Percentiles rank a stretch among this genome's conserved stretches.
These are phyloP conservation scores for Alcedo atthis DNA, from an alignment of 2,797 vertebrate species.

Conservation along the genomic window DNA sequence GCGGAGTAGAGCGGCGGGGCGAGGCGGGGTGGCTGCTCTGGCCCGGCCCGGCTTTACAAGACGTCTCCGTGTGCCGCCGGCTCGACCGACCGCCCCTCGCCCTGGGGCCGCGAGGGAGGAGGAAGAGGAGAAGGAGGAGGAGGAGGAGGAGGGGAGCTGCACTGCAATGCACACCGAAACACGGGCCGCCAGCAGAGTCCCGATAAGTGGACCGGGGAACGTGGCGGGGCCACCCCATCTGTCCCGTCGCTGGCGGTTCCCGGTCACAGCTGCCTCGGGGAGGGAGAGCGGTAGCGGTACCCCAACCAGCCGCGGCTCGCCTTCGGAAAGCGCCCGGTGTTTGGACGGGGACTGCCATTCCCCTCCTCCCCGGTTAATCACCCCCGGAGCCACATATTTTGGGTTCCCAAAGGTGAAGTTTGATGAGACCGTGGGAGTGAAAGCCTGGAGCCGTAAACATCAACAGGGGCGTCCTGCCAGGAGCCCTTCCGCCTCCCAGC, in stretches of 20 bases:
- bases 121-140: no score
- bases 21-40: neutral
- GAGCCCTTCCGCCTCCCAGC: neutral
- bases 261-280: neutral
- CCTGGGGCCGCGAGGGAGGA: neutral
- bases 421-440: neutral
- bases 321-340: neutral
- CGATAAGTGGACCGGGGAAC: neutral
- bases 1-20: no score
- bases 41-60: neutral
- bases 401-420: neutral
- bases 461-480: neutral
- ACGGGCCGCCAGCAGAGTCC: no score
- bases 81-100: neutral
- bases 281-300: neutral
- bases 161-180: neutral
- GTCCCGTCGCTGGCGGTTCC: neutral
- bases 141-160: neutral
- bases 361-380: neutral
- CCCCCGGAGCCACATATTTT: fast-evolving
- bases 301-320: fast-evolving
- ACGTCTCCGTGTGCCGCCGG: neutral
- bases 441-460: fast-evolving
- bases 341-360: neutral
- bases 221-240: neutral